phyloP scores from a whole-genome alignment of 2,797 vertebrate genomes.

The Antennarius maculatus region DNA sequence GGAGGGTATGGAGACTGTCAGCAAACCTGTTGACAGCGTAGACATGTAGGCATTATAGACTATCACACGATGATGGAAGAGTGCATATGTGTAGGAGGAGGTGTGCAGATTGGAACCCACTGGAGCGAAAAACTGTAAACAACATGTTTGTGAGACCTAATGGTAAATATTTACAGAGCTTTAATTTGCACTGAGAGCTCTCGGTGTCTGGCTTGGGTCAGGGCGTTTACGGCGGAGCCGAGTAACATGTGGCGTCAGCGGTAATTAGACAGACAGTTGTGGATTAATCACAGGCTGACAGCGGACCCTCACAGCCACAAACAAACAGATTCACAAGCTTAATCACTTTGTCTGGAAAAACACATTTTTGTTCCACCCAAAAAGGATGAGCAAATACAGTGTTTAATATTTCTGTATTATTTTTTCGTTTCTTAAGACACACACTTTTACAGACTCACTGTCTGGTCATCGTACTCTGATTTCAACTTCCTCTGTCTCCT shows the following conservation, averaged over 20 bases:
- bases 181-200: conserved; percentile 70
- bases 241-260: conserved; percentile 48
- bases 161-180: conserved; percentile 82
- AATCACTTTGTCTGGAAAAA: conserved; percentile 33
- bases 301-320: conserved; percentile 38
- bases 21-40: conserved; percentile 45
- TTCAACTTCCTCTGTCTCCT: conserved; percentile 33
- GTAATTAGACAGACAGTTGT: conserved; percentile 77
- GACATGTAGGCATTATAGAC: conserved; percentile 14
- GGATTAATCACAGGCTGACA: conserved; percentile 76
- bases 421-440: conserved; percentile 27
- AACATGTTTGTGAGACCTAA: conserved; percentile 77
- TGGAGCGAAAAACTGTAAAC: conserved; percentile 80
- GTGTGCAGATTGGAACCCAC: conserved; percentile 47
- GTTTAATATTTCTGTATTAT: conserved; percentile 9
- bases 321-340: conserved; percentile 35
- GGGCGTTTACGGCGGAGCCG: conserved; percentile 19
- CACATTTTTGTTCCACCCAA: conserved; percentile 12
- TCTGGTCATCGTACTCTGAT: conserved; percentile 53
- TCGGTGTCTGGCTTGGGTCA: conserved; percentile 68
- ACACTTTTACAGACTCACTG: not conserved
- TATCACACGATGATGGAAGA: not conserved
- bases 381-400: conserved; percentile 25
- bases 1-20: conserved; percentile 38
- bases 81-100: conserved; percentile 4